phyloP scores from a whole-genome alignment of 2,888 invertebrate genomes.

The Agonopterix heracliana region DNA sequence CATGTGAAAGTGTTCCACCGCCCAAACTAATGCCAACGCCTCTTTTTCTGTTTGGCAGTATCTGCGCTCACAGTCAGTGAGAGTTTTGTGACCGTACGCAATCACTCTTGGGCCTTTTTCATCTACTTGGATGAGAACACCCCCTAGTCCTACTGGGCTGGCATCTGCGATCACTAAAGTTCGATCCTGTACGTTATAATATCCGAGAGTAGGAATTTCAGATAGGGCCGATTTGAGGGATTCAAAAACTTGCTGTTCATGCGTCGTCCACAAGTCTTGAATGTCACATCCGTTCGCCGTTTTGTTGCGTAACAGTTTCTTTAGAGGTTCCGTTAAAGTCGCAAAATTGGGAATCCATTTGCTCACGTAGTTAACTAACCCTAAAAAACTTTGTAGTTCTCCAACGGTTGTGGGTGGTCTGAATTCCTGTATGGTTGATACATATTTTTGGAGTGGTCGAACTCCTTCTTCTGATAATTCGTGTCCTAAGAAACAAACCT shows the following conservation, averaged over 20 bases:
- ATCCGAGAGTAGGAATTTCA: constrained; percentile 7
- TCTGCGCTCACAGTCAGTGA: constrained; percentile 16
- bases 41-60: constrained; percentile 29
- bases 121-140: constrained; percentile 11
- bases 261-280: background rate
- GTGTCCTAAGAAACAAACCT: too few relatives aligned
- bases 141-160: constrained; percentile 5
- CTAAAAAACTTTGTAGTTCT: constrained; percentile 19
- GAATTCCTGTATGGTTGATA: constrained; percentile 6
- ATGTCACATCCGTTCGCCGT: constrained; percentile 5
- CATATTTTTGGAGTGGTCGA: too few relatives aligned
- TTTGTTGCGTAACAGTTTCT: constrained; percentile 2
- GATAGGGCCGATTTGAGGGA: constrained; percentile 1
- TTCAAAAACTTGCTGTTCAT: constrained; percentile 10
- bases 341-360: constrained; percentile 9
- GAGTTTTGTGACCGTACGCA: too few relatives aligned
- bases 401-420: constrained; percentile 9
- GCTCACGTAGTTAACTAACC: constrained; percentile 13
- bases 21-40: too few relatives aligned
- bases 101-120: too few relatives aligned
- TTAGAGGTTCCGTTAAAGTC: constrained; percentile 1
- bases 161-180: constrained; percentile 13
- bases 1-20: constrained; percentile 8
- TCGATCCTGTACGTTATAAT: constrained; percentile 8
- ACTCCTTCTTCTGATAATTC: too few relatives aligned